Percentiles rank a stretch among this genome's conserved stretches.
phyloP scores from a whole-genome alignment of 2,797 vertebrate genomes.

The Sardinella longiceps region DNA sequence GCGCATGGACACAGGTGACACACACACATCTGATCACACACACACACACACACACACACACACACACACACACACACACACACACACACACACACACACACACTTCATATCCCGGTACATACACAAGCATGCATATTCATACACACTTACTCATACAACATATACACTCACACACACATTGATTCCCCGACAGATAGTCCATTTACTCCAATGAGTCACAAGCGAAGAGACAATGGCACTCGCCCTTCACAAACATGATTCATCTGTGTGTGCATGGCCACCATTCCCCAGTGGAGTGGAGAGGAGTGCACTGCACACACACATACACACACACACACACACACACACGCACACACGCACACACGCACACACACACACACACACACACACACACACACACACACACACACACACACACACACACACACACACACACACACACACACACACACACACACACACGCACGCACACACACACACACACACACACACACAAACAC shows the following conservation, averaged over 20 bases:
- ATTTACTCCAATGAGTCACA: neutral
- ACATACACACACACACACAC: too few species aligned
- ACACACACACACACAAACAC: too few species aligned
- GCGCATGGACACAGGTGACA: conserved; percentile 96
- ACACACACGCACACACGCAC: too few species aligned
- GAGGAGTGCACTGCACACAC: too few species aligned
- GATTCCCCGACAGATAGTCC: neutral
- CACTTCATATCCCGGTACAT: neutral
- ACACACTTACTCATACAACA: conserved; percentile 1
- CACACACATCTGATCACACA: conserved; percentile 39
- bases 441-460: too few species aligned
- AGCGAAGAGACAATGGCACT: neutral
- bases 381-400: too few species aligned
- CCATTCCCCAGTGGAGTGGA: neutral
- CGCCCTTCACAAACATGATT: neutral
- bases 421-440: too few species aligned
- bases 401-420: too few species aligned
- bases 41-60: conserved; percentile 17
- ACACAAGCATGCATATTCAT: neutral
- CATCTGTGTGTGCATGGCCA: neutral
- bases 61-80: neutral
- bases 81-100: neutral
- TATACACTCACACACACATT: neutral
- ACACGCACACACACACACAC: too few species aligned
- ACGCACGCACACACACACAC: too few species aligned